Evolutionary conservation across 2,797 vertebrate species (phyloP), one percentile per base, ranked within the genome.

Genomic region (Artibeus jamaicensis): DNA sequence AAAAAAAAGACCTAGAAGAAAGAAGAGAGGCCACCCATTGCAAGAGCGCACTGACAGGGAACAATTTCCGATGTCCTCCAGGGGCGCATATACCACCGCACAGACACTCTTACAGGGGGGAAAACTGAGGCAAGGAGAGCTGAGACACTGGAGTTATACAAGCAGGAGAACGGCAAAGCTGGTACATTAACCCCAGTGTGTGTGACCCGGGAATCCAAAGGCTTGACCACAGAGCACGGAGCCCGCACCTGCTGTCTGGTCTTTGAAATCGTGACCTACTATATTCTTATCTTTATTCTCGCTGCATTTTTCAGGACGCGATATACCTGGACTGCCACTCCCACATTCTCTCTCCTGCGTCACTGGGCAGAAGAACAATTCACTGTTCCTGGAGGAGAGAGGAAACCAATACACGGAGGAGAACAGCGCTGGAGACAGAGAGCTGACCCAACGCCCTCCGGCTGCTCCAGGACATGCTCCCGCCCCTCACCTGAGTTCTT

Each of bases 21-120:
- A 65, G 62, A 85, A 29, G 16, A 48, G 16, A 16, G 2, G 10
- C 7, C 8, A 22, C 26, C 37, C 48, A 12, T n/a, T 1, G n/a
- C 9, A 21, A 7, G 16, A 14, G 19, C 4, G n/a, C 50, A 4
- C 55, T 0, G 19, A 39, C 14, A n/a, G 19, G 21, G 3, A 6
- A n/a, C 65, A 21, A 16, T 14, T 24, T 16, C 53, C 10, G 18
- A 11, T 0, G 1, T 6, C 37, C 62, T 9, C 42, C 32, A 4
- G 24, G 34, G 6, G 24, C 5, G 4, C 44, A 4, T 0, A 26
- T 10, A 62, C 12, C 15, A 62, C 59, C 14, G 2, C 37, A 53
- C 9, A 21, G 68, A 2, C 4, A 2, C 57, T 18, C 67, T 50
- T 2, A 73, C 50, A 57, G 34, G 19, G 19, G 32, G 48, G 65